Percentiles rank a stretch among this genome's conserved stretches.
These are phyloP conservation scores for Nycticebus coucang DNA, from an alignment of 2,113 vertebrate species.

Conservation along the genomic window DNA sequence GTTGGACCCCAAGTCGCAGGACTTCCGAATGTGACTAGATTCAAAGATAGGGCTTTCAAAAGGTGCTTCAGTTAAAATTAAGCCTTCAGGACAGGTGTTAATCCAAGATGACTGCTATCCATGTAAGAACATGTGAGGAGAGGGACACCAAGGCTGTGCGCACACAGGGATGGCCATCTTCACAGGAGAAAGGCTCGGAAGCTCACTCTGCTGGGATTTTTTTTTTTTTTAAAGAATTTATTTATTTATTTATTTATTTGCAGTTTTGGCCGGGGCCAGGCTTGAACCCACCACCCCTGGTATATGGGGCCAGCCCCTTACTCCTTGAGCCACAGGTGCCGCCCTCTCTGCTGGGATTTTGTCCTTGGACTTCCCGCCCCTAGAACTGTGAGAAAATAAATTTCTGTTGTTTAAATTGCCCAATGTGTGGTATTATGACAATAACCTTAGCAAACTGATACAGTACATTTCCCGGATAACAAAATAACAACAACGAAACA, in stretches of 20 bases:
- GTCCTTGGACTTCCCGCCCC: neutral
- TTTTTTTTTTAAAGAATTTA: too few species aligned
- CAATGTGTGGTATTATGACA: neutral
- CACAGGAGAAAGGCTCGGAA: neutral
- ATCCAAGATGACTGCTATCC: neutral
- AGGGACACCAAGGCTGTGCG: neutral
- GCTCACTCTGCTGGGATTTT: neutral
- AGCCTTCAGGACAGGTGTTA: neutral
- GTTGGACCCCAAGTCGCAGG: neutral
- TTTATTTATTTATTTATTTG: too few species aligned
- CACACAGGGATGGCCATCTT: too few species aligned
- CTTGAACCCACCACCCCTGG: too few species aligned
- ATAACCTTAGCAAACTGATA: neutral
- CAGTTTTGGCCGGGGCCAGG: too few species aligned
- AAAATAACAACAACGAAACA: neutral
- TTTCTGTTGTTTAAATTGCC: neutral
- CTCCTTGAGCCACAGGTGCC: too few species aligned
- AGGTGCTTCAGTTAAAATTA: neutral
- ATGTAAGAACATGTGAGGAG: neutral
- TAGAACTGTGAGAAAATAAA: neutral
- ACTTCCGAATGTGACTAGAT: neutral
- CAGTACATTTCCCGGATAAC: neutral
- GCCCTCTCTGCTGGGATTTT: neutral
- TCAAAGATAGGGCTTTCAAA: neutral
- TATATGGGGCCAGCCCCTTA: too few species aligned